Percentiles rank a stretch among this genome's conserved stretches.
These are phyloP conservation scores for Drosophila varians DNA, from an alignment of 1,140 invertebrate species.

Conservation along the genomic window DNA sequence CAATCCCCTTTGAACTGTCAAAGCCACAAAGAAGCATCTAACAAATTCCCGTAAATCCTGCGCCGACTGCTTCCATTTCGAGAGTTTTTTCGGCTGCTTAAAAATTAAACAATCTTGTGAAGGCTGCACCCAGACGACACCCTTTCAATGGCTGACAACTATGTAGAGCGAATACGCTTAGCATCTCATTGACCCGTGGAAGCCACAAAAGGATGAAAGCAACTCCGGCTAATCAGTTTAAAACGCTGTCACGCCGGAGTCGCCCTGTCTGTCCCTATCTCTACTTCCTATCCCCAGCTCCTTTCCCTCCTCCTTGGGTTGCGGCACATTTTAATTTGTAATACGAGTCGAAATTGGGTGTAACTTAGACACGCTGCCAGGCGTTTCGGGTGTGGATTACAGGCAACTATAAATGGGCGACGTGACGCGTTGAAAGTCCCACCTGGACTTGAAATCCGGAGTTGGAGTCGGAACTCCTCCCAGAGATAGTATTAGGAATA, in stretches of 20 bases:
- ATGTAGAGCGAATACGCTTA: conserved; percentile 48
- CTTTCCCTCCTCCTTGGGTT: conserved; percentile 38
- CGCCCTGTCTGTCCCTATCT: conserved; percentile 9
- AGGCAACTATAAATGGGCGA: conserved; percentile 35
- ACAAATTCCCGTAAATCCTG: conserved; percentile 66
- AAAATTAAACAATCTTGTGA: conserved; percentile 70
- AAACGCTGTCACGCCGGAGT: conserved; percentile 49
- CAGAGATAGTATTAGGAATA: neutral
- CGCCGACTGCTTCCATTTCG: conserved; percentile 4
- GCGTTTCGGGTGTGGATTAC: conserved; percentile 71
- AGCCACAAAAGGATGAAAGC: conserved; percentile 44
- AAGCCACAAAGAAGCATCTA: conserved; percentile 60
- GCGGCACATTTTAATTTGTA: conserved; percentile 82
- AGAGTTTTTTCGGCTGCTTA: conserved; percentile 48
- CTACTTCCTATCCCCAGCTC: neutral
- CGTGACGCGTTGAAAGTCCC: conserved; percentile 19
- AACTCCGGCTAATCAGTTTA: conserved; percentile 73
- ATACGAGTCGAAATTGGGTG: conserved; percentile 81
- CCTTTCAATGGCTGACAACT: conserved; percentile 63
- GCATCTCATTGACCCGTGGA: conserved; percentile 79
- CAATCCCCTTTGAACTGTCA: conserved; percentile 59
- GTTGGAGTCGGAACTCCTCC: neutral
- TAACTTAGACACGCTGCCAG: conserved; percentile 68
- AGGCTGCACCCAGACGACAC: conserved; percentile 48
- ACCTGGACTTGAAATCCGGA: conserved; percentile 16